Base-by-base conservation (phyloP, 2,888 invertebrate species). In the Uropetala carovei region DNA sequence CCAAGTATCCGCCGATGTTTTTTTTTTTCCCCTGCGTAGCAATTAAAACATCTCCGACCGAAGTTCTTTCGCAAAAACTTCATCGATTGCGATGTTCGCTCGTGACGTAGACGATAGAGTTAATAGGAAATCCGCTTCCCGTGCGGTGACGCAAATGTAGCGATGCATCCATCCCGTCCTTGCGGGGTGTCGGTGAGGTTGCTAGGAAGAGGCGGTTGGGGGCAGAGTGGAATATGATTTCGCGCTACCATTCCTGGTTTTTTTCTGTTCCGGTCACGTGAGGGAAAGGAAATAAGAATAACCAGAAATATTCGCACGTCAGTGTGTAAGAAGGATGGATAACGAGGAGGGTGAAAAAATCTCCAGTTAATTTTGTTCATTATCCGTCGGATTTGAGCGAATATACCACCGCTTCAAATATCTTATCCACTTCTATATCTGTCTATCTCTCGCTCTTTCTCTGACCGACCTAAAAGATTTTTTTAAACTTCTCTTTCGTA, bases 61-160 rank as follows among this genome's bases (percentile, higher is more conserved):
- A 22, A 22, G 13, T 27, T 22, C 75, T 27, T 27, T 27, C 13
- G 75, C 13, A 75, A 75, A 75, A 68, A 68, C 68, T 22, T 22
- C 75, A 3, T 43, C 75, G 75, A 75, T 75, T 75, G 75, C 75
- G 75, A 75, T 8, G 8, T 75, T 75, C 27, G 27, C 75, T 13
- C 75, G 75, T 27, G 75, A 27, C 75, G 75, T 75, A 27, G 13
- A 27, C 75, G 75, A 75, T 75, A 75, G 75, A 75, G 75, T 75
- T 27, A 13, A 27, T 75, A 75, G 75, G 75, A 75, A 75, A 75
- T 75, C 75, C 75, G 75, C 14, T 75, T 75, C 27, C 75, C 75
- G 75, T 27, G n/a, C 68, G 22, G 68, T 68, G 75, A 27, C 75
- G 75, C 75, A 75, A 75, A 75, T 22, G 75, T 68, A 43, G 43